Conservation (phyloP, 2,888 invertebrate genomes). For the Adelphocoris suturalis region DNA sequence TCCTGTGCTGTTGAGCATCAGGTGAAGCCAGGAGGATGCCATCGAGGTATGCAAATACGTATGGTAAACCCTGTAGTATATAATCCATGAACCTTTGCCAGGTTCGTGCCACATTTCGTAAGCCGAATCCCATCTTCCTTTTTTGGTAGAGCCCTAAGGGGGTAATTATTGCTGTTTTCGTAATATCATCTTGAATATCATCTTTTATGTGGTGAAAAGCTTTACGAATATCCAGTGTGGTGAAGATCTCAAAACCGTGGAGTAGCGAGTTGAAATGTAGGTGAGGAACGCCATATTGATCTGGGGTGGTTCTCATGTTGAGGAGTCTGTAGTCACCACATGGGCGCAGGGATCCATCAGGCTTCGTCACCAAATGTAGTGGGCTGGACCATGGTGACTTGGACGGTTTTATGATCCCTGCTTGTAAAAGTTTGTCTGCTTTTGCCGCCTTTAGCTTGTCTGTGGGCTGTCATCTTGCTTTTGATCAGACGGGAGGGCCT, state of each 20-base stretch:
- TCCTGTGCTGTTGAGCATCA: too few species aligned
- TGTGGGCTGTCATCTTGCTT: conserved; percentile 40
- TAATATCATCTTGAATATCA: conserved; percentile 69
- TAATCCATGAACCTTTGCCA: too few species aligned
- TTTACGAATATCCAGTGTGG: conserved; percentile 77
- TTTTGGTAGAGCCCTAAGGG: too few species aligned
- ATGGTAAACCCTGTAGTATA: too few species aligned
- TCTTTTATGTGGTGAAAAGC: conserved; percentile 77
- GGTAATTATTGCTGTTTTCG: too few species aligned
- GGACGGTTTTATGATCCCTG: conserved; percentile 6
- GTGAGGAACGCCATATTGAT: conserved; percentile 77
- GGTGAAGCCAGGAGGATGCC: too few species aligned
- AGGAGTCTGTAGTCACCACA: conserved; percentile 76
- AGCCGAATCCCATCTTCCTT: too few species aligned
- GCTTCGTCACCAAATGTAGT: conserved; percentile 54
- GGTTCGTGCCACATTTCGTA: too few species aligned
- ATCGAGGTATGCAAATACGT: too few species aligned
- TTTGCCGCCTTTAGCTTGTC: conserved; percentile 29
- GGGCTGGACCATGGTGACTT: conserved; percentile 19
- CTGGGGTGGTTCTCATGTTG: conserved; percentile 76
- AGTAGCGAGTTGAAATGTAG: conserved; percentile 76
- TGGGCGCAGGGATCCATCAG: conserved; percentile 76
- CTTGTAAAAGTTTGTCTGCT: neutral
- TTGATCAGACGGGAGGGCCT: conserved; percentile 37
- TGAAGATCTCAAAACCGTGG: conserved; percentile 76